Percentiles rank a stretch among this genome's conserved stretches.
These are phyloP conservation scores for Scyliorhinus canicula DNA, from an alignment of 2,797 vertebrate genomes.

Conservation along the genomic window DNA sequence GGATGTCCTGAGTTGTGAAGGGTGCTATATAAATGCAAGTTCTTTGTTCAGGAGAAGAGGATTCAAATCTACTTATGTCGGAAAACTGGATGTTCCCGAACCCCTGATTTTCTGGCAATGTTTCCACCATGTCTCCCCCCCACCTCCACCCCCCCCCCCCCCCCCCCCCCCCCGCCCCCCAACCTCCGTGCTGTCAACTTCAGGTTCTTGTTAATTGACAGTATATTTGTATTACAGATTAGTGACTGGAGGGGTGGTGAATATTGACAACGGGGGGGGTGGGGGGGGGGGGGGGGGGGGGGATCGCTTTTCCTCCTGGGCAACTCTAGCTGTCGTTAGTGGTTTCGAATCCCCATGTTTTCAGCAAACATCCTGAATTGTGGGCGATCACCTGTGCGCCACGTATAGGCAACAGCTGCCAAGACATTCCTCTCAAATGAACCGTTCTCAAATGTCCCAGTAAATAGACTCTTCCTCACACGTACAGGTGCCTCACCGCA, in stretches of 20 bases:
- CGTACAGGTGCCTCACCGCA: conserved; percentile 50
- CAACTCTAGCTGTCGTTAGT: not conserved
- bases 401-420: conserved; percentile 9
- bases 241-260: not conserved
- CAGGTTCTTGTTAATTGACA: not conserved
- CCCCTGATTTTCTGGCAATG: not conserved
- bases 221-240: not conserved
- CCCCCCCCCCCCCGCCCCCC: no score
- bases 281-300: no score
- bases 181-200: not conserved
- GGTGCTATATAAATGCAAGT: not conserved
- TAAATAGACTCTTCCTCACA: conserved; percentile 42
- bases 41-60: not conserved
- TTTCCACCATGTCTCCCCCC: not conserved
- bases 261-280: not conserved
- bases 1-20: not conserved
- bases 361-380: conserved; percentile 15
- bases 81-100: not conserved
- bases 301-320: not conserved
- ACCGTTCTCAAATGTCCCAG: conserved; percentile 37
- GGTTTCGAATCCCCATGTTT: conserved; percentile 21
- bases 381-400: not conserved
- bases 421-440: conserved; percentile 39
- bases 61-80: not conserved
- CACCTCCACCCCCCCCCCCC: not conserved